Conservation (phyloP, 2,888 invertebrate species). For the Cephonodes hylas region DNA sequence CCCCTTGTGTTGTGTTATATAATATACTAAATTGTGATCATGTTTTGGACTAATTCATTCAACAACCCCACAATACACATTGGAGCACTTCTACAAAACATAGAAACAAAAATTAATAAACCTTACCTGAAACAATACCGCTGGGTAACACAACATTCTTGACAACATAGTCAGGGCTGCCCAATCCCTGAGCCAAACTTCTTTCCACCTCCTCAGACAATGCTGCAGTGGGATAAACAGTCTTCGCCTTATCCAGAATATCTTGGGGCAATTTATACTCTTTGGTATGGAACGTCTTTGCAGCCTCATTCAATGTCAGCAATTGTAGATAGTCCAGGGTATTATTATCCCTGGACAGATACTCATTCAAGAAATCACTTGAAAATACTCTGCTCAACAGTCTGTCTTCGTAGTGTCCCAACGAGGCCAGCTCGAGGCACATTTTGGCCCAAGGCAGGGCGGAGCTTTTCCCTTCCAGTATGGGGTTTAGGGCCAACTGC, state of each 20-base stretch:
- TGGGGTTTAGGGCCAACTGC: constrained; percentile 61
- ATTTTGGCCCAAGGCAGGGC: constrained; percentile 78
- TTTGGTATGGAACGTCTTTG: constrained; percentile 65
- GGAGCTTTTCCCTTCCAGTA: constrained; percentile 54
- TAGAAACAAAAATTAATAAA: too few relatives aligned
- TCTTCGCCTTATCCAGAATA: constrained; percentile 56
- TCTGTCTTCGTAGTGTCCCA: constrained; percentile 80
- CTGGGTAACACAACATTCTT: constrained; percentile 77
- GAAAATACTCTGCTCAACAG: constrained; percentile 78
- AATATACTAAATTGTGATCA: too few relatives aligned
- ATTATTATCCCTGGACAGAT: constrained; percentile 54
- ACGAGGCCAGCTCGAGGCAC: constrained; percentile 78
- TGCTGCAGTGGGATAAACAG: constrained; percentile 47
- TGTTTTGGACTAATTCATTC: too few relatives aligned
- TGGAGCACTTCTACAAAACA: too few relatives aligned
- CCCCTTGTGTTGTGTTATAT: too few relatives aligned
- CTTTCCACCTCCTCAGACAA: constrained; percentile 66
- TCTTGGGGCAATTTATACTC: constrained; percentile 59
- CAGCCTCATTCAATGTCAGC: constrained; percentile 79
- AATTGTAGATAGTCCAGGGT: constrained; percentile 71
- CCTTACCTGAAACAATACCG: constrained; percentile 81
- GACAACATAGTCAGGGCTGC: constrained; percentile 78
- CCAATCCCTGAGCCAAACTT: constrained; percentile 77
- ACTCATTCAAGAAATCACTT: constrained; percentile 66
- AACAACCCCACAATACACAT: too few relatives aligned